Evolutionary conservation across 2,113 vertebrate species (phyloP), one percentile per base, ranked within the genome.

Genomic region (Macquaria australasica): DNA sequence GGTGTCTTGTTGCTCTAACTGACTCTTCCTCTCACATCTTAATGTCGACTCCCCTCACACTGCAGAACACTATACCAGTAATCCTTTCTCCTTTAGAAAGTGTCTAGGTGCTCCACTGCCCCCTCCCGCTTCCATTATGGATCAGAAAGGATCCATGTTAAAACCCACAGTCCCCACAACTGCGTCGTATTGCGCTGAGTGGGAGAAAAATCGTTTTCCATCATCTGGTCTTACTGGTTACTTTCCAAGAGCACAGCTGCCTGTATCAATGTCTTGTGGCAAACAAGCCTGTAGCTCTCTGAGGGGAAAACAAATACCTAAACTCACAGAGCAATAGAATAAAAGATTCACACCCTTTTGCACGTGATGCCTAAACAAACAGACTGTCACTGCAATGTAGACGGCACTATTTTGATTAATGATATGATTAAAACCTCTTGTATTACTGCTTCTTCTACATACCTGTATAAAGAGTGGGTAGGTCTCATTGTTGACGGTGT

Each of bases 401-500:
- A 41, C 5, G 1, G 1, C 7, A 4, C 28, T 70, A 7, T 23
- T 39, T 23, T 11, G 28, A 31, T 31, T 31, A 37, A 23, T 37
- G 41, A 45, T 8, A 18, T 18, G 55, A 53, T 71, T 34, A 53
- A 12, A 41, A 9, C 23, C 68, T 28, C 15, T 28, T 31, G 16
- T 31, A 1, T 16, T 8, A 2, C 37, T 1, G 1, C 55, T 8
- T 25, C 28, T 21, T 14, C 62, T n/a, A 55, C 75, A 28, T 91
- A 99, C 98, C 97, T 97, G 96, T 7, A 98, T 96, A 89, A 99
- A 98, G 64, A 99, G 95, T 0, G 96, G 94, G 81, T 97, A 97
- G 9, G 97, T 98, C 82, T 97, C 94, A 25, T 98, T 99, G 95
- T 97, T 97, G 83, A 99, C 97, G 4, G 96, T 97, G 93, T 97